Conservation (phyloP, 2,888 invertebrate genomes). For the Oligia latruncula region DNA sequence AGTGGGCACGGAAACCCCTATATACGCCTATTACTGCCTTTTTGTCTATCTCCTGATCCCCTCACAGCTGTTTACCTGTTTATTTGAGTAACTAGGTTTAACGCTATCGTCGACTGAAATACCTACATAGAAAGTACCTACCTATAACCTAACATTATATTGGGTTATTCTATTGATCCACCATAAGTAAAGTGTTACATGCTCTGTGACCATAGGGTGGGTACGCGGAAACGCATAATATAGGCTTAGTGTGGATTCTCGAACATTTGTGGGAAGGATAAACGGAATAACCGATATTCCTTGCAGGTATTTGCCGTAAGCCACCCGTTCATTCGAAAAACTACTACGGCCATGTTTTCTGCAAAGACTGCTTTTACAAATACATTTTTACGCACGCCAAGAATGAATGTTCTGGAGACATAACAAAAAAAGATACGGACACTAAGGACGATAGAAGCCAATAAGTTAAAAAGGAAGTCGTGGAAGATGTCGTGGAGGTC, state of each 20-base stretch:
- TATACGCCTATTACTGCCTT: no score
- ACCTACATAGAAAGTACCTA: not conserved
- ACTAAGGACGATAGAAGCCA: not conserved
- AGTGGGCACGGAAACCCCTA: no score
- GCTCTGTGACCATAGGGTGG: no score
- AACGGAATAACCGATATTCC: not conserved
- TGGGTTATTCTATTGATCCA: not conserved
- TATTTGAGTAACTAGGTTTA: not conserved
- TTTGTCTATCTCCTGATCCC: not conserved
- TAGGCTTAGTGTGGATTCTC: not conserved
- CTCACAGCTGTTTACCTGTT: not conserved
- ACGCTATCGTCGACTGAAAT: not conserved
- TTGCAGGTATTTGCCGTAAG: slow-evolving; percentile 68
- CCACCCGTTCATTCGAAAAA: slow-evolving; percentile 57
- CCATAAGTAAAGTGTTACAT: no score
- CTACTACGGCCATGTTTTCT: slow-evolving; percentile 70
- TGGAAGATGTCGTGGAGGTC: not conserved
- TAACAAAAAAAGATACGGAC: slow-evolving; percentile 35
- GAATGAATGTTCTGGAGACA: slow-evolving; percentile 41
- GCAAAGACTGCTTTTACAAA: slow-evolving; percentile 70
- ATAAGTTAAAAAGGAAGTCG: slow-evolving; percentile 2
- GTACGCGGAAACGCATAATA: not conserved
- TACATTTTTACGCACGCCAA: slow-evolving; percentile 69
- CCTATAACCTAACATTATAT: no score
- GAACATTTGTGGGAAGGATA: not conserved